These are phyloP conservation scores for Leptatherina wallacei DNA, from an alignment of 2,797 vertebrate species.

Conservation along the genomic window DNA sequence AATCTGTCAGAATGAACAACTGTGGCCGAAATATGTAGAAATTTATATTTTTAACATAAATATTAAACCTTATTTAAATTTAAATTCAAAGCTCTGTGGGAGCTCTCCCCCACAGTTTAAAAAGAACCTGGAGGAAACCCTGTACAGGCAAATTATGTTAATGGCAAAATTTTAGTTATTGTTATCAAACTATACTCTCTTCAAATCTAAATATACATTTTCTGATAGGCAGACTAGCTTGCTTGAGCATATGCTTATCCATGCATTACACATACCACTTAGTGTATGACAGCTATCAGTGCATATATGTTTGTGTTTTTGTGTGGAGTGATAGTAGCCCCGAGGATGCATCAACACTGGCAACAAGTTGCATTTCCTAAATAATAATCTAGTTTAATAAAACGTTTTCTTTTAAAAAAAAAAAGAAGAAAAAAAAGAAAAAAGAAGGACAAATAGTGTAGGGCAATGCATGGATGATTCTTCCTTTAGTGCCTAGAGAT, in stretches of 20 bases:
- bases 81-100: too few relatives aligned
- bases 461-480: constrained; percentile 39
- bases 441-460: constrained; percentile 48
- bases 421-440: constrained; percentile 58
- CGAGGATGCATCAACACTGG: constrained; percentile 71
- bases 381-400: constrained; percentile 73
- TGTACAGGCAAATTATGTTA: constrained; percentile 35
- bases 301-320: constrained; percentile 52
- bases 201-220: constrained; percentile 43
- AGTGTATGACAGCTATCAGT: constrained; percentile 55
- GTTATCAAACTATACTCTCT: constrained; percentile 48
- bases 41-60: too few relatives aligned
- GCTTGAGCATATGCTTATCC: constrained; percentile 26
- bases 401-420: not conserved
- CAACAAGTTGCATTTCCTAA: constrained; percentile 76
- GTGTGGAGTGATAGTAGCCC: constrained; percentile 70
- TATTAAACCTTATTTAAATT: too few relatives aligned
- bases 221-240: constrained; percentile 15
- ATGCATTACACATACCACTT: constrained; percentile 41
- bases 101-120: too few relatives aligned
- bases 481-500: constrained; percentile 21
- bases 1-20: too few relatives aligned
- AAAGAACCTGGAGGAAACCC: too few relatives aligned
- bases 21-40: too few relatives aligned
- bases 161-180: constrained; percentile 69